Conservation (phyloP, 2,888 invertebrate species). For the Euplagia quadripunctaria region DNA sequence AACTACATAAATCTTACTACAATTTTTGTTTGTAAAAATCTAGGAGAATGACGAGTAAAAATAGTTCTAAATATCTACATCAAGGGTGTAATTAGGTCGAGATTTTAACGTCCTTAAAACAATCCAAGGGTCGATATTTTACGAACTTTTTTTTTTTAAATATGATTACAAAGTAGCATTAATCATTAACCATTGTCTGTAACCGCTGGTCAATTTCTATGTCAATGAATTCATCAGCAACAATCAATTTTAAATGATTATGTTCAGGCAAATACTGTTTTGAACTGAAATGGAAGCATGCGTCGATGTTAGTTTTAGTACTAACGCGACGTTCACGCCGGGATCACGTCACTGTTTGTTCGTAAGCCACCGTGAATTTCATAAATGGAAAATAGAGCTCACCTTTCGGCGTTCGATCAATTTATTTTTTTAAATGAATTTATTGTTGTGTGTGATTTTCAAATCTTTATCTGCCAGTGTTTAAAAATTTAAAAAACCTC, state of each 20-base stretch:
- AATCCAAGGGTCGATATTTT: not conserved
- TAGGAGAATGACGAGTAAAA: not conserved
- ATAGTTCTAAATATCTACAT: not conserved
- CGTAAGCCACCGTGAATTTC: conserved; percentile 50
- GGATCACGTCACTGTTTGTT: conserved; percentile 62
- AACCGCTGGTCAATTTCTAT: conserved; percentile 64
- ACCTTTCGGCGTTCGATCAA: conserved; percentile 3
- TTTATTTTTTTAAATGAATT: conserved; percentile 11
- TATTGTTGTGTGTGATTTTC: not conserved
- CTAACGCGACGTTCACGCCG: conserved; percentile 66
- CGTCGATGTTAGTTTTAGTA: conserved; percentile 57
- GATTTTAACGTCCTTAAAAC: not conserved
- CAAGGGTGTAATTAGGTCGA: not conserved
- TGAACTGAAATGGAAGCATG: conserved; percentile 47
- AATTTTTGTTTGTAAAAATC: not conserved
- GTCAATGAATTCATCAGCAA: conserved; percentile 70
- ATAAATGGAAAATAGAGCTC: conserved; percentile 39
- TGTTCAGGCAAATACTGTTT: conserved; percentile 40
- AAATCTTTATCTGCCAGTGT: conserved; percentile 41
- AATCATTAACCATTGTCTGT: conserved; percentile 46
- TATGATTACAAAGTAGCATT: conserved; percentile 14
- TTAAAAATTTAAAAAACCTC: not conserved
- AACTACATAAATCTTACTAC: conserved; percentile 11
- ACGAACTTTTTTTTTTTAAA: not conserved
- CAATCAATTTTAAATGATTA: conserved; percentile 56